These are phyloP conservation scores for Drosophila formosana DNA, from an alignment of 2,888 invertebrate genomes.

Conservation along the genomic window DNA sequence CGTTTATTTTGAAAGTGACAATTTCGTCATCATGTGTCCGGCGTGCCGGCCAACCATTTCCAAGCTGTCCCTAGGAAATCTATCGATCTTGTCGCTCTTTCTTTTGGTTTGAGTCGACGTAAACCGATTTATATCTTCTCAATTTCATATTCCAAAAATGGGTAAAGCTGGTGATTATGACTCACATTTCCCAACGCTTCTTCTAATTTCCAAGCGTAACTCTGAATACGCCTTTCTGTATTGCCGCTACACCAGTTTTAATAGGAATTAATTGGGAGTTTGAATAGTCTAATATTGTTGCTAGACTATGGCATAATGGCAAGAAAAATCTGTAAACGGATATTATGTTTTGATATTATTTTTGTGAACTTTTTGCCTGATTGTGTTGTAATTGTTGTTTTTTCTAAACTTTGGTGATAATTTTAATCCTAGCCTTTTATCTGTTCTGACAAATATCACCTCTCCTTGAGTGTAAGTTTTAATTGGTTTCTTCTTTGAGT, in stretches of 20 bases:
- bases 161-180: not conserved
- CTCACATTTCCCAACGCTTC: constrained; percentile 1
- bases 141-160: not conserved
- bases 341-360: not conserved
- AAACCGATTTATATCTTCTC: not conserved
- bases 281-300: not conserved
- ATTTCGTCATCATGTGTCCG: not conserved
- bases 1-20: not conserved
- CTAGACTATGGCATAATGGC: not conserved
- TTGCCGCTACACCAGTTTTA: not conserved
- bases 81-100: not conserved
- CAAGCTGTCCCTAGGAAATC: not conserved
- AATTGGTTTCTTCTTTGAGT: not conserved
- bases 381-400: not conserved
- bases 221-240: constrained; percentile 1
- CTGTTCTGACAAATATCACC: not conserved
- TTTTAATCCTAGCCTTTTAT: not conserved
- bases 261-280: not conserved
- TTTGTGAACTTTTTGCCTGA: not conserved
- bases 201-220: not conserved
- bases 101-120: not conserved
- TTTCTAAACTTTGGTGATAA: not conserved
- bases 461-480: not conserved
- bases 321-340: constrained; percentile 2
- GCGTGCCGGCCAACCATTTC: not conserved